Conservation (phyloP, 2,797 vertebrate species). For the Phoxinus dragarum region DNA sequence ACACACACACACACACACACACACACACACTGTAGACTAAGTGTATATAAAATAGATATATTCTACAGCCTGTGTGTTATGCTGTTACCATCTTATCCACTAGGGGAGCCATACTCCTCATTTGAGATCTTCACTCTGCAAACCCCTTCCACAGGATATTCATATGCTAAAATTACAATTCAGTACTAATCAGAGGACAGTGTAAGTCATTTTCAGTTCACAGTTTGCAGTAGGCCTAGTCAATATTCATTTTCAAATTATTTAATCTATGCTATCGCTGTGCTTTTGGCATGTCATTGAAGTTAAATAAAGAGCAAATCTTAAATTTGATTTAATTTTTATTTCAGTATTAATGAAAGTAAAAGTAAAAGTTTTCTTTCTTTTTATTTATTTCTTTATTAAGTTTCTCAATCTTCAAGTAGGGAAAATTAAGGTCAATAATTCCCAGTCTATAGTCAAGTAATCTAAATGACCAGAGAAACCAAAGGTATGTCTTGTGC, state of each 20-base stretch:
- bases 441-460: neutral
- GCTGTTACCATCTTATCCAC: conserved; percentile 58
- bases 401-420: neutral
- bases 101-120: conserved; percentile 65
- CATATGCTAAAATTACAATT: neutral
- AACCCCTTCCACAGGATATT: neutral
- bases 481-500: conserved; percentile 41
- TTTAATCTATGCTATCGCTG: neutral
- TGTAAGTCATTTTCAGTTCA: neutral
- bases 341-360: neutral
- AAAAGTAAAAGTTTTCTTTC: neutral
- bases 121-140: conserved; percentile 9
- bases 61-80: neutral
- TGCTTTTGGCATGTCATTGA: neutral
- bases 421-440: neutral
- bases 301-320: neutral
- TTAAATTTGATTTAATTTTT: neutral
- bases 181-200: neutral
- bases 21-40: no score
- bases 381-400: no score
- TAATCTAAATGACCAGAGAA: neutral
- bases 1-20: no score
- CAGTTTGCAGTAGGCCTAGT: neutral
- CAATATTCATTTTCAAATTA: neutral
- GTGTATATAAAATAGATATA: no score